Percentiles rank a stretch among this genome's conserved stretches.
Conservation (phyloP, 1,140 invertebrate genomes). For the Linepithema humile region DNA sequence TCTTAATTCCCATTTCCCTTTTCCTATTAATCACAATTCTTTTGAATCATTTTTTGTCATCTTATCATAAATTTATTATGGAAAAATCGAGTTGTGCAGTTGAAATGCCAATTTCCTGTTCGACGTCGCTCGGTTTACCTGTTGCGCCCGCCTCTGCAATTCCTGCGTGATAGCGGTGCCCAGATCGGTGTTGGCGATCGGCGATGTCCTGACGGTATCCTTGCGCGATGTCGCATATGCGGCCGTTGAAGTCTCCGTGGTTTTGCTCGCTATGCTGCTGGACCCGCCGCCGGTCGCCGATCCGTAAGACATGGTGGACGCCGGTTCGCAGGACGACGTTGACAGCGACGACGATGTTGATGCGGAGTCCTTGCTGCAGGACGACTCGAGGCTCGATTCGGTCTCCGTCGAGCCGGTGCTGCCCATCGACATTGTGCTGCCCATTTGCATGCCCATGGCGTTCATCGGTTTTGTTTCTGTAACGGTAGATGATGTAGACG, state of each 20-base stretch:
- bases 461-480: conserved; percentile 81
- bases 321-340: conserved; percentile 81
- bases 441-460: conserved; percentile 83
- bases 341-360: conserved; percentile 82
- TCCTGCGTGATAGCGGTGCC: conserved; percentile 87
- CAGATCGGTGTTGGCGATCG: conserved; percentile 76
- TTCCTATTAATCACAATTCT: not conserved
- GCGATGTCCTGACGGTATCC: conserved; percentile 54
- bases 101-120: too few species aligned
- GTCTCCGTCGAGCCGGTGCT: conserved; percentile 83
- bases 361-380: conserved; percentile 81
- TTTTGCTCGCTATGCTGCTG: conserved; percentile 58
- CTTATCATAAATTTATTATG: too few species aligned
- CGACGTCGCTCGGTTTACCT: too few species aligned
- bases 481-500: not conserved
- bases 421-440: conserved; percentile 83
- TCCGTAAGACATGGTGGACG: conserved; percentile 74
- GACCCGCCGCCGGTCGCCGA: conserved; percentile 53
- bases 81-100: too few species aligned
- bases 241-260: conserved; percentile 55
- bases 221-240: conserved; percentile 50
- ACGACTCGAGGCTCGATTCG: conserved; percentile 82
- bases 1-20: not conserved
- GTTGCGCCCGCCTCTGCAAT: conserved; percentile 87
- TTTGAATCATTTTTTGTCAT: too few species aligned